Evolutionary conservation across 2,888 invertebrate genomes (phyloP), one percentile per base, ranked within the genome.

Genomic region (Lycia hirtaria): DNA sequence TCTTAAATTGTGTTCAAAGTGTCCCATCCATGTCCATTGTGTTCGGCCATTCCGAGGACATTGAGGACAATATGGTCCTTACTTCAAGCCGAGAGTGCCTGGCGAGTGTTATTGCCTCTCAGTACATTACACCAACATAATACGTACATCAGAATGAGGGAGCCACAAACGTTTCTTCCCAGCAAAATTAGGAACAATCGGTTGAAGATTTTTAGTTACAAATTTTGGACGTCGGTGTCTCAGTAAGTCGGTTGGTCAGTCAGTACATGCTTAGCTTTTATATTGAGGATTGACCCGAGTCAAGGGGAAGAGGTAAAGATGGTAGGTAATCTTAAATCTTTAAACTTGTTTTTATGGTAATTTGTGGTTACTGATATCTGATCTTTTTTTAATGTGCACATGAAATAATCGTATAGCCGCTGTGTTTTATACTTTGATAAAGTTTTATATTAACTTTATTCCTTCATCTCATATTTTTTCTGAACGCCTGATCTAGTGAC

Each of bases 31-130:
- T 24, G 51, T 28, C 17, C 44, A 52, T 52, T 52, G 52, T 52
- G n/a, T n/a, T 22, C 38, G 14, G 3, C 14, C 32, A 14, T 32
- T 15, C 24, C 14, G 24, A 15, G 33, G n/a, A 28, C 28, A 1
- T 15, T 17, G 26, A 43, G 45, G 35, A 47, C 47, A 47, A 47
- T 47, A 44, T 20, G 26, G 41, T 41, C 41, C 41, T 50, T 53
- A 49, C 57, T 60, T n/a, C 26, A 26, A 10, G 41, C 15, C 15
- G 32, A 57, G 55, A 60, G 52, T 45, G 60, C 50, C 49, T 22
- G 55, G 58, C 44, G 33, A 56, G 30, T 53, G 60, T 59, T 64
- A 61, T 64, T 64, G 64, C 56, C 60, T 41, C 20, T n/a, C 41
- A 26, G 17, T 41, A 26, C 26, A 41, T 2, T 22, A 6, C 22